Conservation (phyloP, 2,888 invertebrate genomes). For the Troilus luridus region DNA sequence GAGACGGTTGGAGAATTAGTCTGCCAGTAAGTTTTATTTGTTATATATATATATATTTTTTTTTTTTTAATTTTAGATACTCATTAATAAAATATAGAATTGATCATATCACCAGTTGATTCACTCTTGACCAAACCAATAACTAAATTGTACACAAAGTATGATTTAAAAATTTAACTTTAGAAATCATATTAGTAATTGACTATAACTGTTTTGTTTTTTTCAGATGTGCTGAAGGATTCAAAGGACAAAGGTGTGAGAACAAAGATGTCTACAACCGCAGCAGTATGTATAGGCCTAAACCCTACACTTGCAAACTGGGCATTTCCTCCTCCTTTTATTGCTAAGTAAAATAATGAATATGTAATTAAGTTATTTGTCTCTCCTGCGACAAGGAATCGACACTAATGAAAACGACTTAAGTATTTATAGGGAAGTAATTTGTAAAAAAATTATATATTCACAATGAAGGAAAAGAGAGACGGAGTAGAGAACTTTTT, state of each 20-base stretch:
- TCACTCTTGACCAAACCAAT: neutral
- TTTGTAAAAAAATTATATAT: conserved; percentile 49
- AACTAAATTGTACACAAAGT: neutral
- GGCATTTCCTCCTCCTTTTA: conserved; percentile 84
- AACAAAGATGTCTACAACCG: conserved; percentile 81
- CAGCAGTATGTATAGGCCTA: conserved; percentile 84
- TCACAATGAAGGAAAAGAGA: conserved; percentile 33
- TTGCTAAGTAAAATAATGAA: conserved; percentile 72
- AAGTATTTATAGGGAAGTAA: conserved; percentile 47
- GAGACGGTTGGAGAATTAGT: conserved; percentile 83
- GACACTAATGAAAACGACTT: conserved; percentile 55
- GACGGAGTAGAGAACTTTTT: conserved; percentile 52
- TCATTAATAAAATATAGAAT: neutral
- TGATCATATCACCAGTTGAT: neutral
- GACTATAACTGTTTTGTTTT: neutral
- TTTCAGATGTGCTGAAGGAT: conserved; percentile 84
- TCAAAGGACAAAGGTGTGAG: conserved; percentile 84
- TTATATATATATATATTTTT: too few species aligned
- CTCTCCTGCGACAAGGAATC: conserved; percentile 54
- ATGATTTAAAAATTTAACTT: neutral
- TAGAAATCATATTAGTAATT: neutral
- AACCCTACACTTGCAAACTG: conserved; percentile 80
- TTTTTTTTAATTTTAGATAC: conserved; percentile 32
- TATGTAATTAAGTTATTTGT: conserved; percentile 59
- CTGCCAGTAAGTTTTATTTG: conserved; percentile 83